These are phyloP conservation scores for Cladorhizidae sp. DNA, from an alignment of 37 sponge, comb jelly and placozoan species.

Conservation along the genomic window DNA sequence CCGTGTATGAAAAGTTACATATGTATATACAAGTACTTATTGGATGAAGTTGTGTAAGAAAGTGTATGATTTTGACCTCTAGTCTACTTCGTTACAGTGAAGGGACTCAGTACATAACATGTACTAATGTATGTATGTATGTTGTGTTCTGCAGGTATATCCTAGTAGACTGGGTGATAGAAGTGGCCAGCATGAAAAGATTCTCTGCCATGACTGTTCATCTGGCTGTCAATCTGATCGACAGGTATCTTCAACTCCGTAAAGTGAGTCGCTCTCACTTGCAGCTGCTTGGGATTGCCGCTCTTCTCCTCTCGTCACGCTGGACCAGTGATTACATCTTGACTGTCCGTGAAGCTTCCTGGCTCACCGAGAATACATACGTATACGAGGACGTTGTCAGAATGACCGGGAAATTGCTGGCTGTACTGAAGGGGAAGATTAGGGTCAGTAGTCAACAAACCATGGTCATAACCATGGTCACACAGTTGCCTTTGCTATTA, in stretches of 20 bases:
- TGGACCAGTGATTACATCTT: constrained; percentile 25
- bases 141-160: constrained; percentile 71
- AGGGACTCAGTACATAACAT: too few relatives aligned
- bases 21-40: too few relatives aligned
- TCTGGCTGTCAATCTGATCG: constrained; percentile 63
- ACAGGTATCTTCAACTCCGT: constrained; percentile 62
- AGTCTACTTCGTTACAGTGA: too few relatives aligned
- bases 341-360: constrained; percentile 81
- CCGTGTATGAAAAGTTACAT: too few relatives aligned
- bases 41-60: too few relatives aligned
- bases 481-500: too few relatives aligned
- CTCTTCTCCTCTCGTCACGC: constrained; percentile 70
- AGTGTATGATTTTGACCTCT: too few relatives aligned
- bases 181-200: constrained; percentile 82
- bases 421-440: constrained; percentile 53
- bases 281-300: constrained; percentile 80
- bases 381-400: constrained; percentile 78
- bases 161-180: constrained; percentile 86
- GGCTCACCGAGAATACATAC: constrained; percentile 88
- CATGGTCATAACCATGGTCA: too few relatives aligned
- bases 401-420: constrained; percentile 82
- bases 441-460: constrained; percentile 56
- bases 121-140: too few relatives aligned
- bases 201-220: constrained; percentile 62
- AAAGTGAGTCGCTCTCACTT: constrained; percentile 39